These are phyloP conservation scores for Cistogaster globosa DNA, from an alignment of 2,888 invertebrate genomes.

Conservation along the genomic window DNA sequence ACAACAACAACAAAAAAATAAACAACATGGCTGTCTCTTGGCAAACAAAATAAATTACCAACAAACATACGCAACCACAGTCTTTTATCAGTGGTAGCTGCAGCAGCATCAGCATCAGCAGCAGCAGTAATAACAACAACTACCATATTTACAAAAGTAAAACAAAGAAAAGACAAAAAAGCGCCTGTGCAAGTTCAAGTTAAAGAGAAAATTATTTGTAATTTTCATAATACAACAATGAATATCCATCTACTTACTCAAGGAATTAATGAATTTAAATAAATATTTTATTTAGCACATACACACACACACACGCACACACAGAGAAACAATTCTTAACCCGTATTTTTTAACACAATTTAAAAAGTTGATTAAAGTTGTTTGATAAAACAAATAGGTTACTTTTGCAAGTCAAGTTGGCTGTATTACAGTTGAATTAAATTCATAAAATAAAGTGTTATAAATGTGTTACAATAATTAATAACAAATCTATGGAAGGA, in stretches of 20 bases:
- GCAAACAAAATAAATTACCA: conserved; percentile 48
- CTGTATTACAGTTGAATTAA: no score
- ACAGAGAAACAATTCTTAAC: conserved; percentile 12
- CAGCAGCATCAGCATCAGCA: neutral
- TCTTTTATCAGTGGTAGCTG: neutral
- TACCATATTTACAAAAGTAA: conserved; percentile 20
- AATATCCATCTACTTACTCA: neutral
- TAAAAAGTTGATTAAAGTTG: neutral
- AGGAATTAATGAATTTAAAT: conserved; percentile 39
- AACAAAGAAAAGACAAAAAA: conserved; percentile 54
- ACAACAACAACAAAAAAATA: conserved; percentile 26
- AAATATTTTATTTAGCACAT: conserved; percentile 24
- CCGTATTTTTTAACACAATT: conserved; percentile 14
- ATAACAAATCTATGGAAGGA: no score
- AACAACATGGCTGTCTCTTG: conserved; percentile 69
- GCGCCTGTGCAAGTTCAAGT: conserved; percentile 69
- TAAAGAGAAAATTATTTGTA: conserved; percentile 41
- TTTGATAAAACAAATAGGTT: neutral
- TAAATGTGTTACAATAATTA: no score
- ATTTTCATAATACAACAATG: neutral
- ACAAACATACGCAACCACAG: conserved; percentile 11
- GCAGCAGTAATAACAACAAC: neutral
- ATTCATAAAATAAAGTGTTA: no score
- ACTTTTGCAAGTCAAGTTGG: neutral
- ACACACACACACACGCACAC: conserved; percentile 15